These are phyloP conservation scores for Cecropterus lyciades DNA, from an alignment of 1,140 invertebrate genomes.

Conservation along the genomic window DNA sequence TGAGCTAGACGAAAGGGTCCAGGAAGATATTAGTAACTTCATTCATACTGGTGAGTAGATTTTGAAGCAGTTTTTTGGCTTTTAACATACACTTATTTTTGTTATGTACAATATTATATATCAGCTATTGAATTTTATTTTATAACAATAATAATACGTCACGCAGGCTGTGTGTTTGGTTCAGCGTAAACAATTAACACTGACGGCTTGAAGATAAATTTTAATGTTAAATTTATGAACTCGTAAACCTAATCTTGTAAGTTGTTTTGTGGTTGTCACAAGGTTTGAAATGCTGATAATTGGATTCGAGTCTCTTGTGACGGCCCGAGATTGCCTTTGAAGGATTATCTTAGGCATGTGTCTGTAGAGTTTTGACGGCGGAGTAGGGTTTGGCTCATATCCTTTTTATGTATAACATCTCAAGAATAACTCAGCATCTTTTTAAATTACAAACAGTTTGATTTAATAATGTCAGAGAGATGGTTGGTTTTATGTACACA, in stretches of 20 bases:
- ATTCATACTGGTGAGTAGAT: conserved; percentile 70
- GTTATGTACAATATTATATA: too few relatives aligned
- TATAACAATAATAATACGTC: conserved; percentile 13
- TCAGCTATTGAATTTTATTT: conserved; percentile 12
- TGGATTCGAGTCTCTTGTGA: conserved; percentile 57
- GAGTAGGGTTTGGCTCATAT: conserved; percentile 33
- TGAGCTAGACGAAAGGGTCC: conserved; percentile 56
- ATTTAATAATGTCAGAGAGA: conserved; percentile 25
- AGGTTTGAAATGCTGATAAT: conserved; percentile 70
- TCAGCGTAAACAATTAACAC: conserved; percentile 57
- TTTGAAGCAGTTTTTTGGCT: conserved; percentile 22
- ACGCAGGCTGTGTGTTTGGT: neutral
- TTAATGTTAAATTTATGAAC: conserved; percentile 50
- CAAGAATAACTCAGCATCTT: conserved; percentile 19
- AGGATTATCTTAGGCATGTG: conserved; percentile 51
- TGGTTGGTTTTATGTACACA: conserved; percentile 20
- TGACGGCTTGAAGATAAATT: conserved; percentile 59
- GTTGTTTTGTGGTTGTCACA: conserved; percentile 66
- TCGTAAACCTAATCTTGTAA: conserved; percentile 55
- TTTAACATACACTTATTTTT: too few relatives aligned
- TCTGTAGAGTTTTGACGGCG: conserved; percentile 47
- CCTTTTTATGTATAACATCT: conserved; percentile 25
- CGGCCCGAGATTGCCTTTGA: conserved; percentile 51
- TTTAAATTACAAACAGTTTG: conserved; percentile 19
- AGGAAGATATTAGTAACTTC: conserved; percentile 70